Conservation (phyloP, 2,888 invertebrate genomes). For the Drosophila testacea region DNA sequence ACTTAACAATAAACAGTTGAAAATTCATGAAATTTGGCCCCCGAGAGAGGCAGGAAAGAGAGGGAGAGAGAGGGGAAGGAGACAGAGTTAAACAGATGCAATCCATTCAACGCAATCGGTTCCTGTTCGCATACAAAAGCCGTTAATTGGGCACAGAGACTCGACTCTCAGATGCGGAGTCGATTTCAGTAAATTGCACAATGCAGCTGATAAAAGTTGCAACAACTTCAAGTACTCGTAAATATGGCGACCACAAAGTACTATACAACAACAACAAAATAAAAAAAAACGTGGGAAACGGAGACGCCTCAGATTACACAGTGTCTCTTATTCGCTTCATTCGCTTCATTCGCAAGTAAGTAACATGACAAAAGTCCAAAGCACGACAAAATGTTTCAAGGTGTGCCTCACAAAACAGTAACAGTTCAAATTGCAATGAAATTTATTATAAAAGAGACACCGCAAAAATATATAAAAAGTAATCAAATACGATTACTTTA, state of each 20-base stretch:
- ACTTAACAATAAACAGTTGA: slow-evolving; percentile 52
- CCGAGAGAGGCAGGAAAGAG: slow-evolving; percentile 5
- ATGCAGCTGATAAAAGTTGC: slow-evolving; percentile 43
- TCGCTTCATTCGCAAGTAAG: slow-evolving; percentile 17
- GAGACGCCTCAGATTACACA: slow-evolving; percentile 74
- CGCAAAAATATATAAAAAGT: slow-evolving; percentile 15
- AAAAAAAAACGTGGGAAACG: slow-evolving; percentile 67
- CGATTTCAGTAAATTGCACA: slow-evolving; percentile 54
- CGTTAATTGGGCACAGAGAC: slow-evolving; percentile 48
- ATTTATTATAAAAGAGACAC: slow-evolving; percentile 20
- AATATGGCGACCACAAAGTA: slow-evolving; percentile 9
- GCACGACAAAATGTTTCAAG: slow-evolving; percentile 63
- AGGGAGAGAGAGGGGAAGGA: not conserved
- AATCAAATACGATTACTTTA: slow-evolving; percentile 43
- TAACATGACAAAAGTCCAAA: slow-evolving; percentile 57
- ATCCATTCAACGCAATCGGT: slow-evolving; percentile 18
- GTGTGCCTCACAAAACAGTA: slow-evolving; percentile 51
- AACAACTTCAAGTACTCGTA: slow-evolving; percentile 7
- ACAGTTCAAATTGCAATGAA: slow-evolving; percentile 59
- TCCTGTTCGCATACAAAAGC: slow-evolving; percentile 37
- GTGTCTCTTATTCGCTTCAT: slow-evolving; percentile 12
- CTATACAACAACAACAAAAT: slow-evolving; percentile 5
- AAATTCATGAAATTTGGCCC: slow-evolving; percentile 39
- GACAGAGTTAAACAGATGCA: slow-evolving; percentile 42
- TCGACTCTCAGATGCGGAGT: slow-evolving; percentile 3